A percentile compares a stretch with the other conserved stretches of the same genome.
Evolutionary conservation across 2,113 vertebrate genomes (phyloP).

Genomic region (Mugil cephalus): DNA sequence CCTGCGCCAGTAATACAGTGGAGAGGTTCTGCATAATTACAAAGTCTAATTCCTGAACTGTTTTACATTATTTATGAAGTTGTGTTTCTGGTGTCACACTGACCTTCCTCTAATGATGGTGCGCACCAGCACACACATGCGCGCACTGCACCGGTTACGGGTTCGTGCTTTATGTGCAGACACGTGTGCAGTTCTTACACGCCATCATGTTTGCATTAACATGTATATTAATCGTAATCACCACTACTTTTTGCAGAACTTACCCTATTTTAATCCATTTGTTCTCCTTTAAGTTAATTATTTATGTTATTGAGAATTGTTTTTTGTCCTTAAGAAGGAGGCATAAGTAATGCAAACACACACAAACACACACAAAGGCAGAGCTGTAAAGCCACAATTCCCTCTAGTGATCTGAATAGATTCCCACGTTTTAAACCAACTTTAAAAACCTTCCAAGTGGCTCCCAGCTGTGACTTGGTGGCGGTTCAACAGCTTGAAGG

Average conservation of each 20-base stretch:
- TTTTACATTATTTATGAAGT: slow-evolving; percentile 81
- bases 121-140: slow-evolving; percentile 7
- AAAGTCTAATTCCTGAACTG: slow-evolving; percentile 77
- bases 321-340: not conserved
- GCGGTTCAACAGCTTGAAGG: slow-evolving; percentile 58
- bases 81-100: slow-evolving; percentile 65
- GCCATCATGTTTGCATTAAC: not conserved
- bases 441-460: slow-evolving; percentile 59
- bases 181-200: slow-evolving; percentile 21
- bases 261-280: not conserved
- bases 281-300: no score
- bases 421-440: slow-evolving; percentile 48
- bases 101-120: slow-evolving; percentile 77
- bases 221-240: not conserved
- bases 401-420: slow-evolving; percentile 49
- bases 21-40: slow-evolving; percentile 71
- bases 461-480: slow-evolving; percentile 66
- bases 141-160: slow-evolving; percentile 9
- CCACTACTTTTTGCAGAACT: not conserved
- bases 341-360: not conserved
- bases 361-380: not conserved
- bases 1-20: slow-evolving; percentile 32
- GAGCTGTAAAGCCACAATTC: slow-evolving; percentile 30
- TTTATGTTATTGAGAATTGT: not conserved
- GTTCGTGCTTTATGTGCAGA: slow-evolving; percentile 28